Evolutionary conservation across 2,888 invertebrate genomes (phyloP), one percentile per base, ranked within the genome.

Genomic region (Pachycephus smyrnensis): DNA sequence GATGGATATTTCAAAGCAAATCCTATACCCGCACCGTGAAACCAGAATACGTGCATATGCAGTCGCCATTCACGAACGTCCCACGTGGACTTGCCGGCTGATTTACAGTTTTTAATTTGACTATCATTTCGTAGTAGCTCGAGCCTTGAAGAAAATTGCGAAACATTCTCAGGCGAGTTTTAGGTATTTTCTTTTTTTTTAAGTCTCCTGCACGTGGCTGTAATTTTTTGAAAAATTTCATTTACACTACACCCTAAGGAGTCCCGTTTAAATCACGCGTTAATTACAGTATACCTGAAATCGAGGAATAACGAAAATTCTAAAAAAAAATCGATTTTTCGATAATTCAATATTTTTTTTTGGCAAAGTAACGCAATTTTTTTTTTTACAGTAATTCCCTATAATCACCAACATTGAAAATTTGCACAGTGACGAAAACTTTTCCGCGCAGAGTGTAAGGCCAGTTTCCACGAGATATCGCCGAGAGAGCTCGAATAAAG

Each of bases 31-130:
- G 40, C 40, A 40, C 15, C 40, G 15, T 55, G 40, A 55, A 55
- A 55, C 23, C 40, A 55, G 40, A 55, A 23, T 55, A 55, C 40
- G 23, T 55, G 23, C 23, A 55, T 55, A 23, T 1, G 23, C 23
- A 55, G 15, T 23, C 9, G 15, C 23, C 40, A 55, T 55, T 55
- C 40, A 55, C 40, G 6, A 15, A 23, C 23, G 4, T 55, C 76
- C 83, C 83, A 84, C 82, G 83, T 84, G 85, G 84, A 85, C 86
- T 84, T 82, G 81, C 83, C 81, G 82, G 82, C 86, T 89, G 89
- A 89, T 89, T 89, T 89, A 89, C 88, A 87, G 88, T 88, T 89
- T 88, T 89, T 89, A 89, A 89, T 89, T 89, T 88, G 88, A 86
- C 86, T 86, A 87, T 88, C 87, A 84, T 89, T 89, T 83, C 85